Evolutionary conservation across 2,888 invertebrate species (phyloP).

Genomic region (Lissocephala sabroskyi): DNA sequence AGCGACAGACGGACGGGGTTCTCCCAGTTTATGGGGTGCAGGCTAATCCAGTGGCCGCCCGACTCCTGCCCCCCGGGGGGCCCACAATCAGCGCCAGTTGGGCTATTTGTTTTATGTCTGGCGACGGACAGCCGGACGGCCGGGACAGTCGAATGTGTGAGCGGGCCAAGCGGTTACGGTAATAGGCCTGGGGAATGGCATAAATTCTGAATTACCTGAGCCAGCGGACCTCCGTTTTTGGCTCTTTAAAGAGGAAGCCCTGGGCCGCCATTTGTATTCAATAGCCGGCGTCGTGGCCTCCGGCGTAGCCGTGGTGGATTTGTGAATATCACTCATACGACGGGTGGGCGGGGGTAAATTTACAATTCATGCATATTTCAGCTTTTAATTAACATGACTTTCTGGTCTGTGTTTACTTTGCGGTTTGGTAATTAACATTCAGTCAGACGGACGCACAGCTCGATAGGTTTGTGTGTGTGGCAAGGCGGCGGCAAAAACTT

Average conservation of each 20-base stretch:
- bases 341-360: conserved; percentile 5
- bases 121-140: too few relatives aligned
- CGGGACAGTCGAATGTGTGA: too few relatives aligned
- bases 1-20: too few relatives aligned
- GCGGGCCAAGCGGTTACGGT: too few relatives aligned
- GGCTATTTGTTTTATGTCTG: too few relatives aligned
- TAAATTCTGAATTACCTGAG: background rate
- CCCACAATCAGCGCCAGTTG: too few relatives aligned
- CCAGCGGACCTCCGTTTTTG: too few relatives aligned
- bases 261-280: conserved; percentile 2
- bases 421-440: conserved; percentile 15
- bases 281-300: too few relatives aligned
- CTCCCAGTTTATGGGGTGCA: too few relatives aligned
- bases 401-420: conserved; percentile 8
- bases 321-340: conserved; percentile 1
- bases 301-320: background rate
- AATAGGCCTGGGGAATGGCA: background rate
- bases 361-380: conserved; percentile 17
- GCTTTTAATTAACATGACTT: conserved; percentile 15
- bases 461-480: background rate
- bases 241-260: too few relatives aligned
- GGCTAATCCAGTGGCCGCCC: too few relatives aligned
- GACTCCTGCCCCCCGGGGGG: too few relatives aligned
- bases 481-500: background rate
- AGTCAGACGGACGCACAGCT: background rate